phyloP scores from a whole-genome alignment of 2,797 vertebrate genomes.

The Cryptoblepharus egeriae region DNA sequence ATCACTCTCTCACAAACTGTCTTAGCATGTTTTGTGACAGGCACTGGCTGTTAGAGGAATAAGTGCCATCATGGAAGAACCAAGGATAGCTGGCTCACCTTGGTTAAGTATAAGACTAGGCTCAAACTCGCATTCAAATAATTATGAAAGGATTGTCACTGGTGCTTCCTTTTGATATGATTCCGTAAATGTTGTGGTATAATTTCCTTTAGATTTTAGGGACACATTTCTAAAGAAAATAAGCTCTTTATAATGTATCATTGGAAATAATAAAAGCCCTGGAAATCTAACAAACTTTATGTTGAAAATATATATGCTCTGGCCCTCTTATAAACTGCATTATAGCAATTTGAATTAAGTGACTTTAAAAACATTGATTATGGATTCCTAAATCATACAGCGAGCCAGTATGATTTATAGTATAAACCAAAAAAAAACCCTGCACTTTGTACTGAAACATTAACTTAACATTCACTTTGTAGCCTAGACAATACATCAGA shows the following conservation, averaged over 20 bases:
- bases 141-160: slow-evolving; percentile 27
- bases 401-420: slow-evolving; percentile 51
- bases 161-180: slow-evolving; percentile 10
- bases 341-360: slow-evolving; percentile 66
- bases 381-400: slow-evolving; percentile 69
- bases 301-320: slow-evolving; percentile 52
- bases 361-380: slow-evolving; percentile 69
- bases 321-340: slow-evolving; percentile 51
- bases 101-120: too few species aligned
- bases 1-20: too few species aligned
- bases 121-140: background rate
- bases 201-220: slow-evolving; percentile 42
- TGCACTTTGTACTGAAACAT: slow-evolving; percentile 46
- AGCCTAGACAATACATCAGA: slow-evolving; percentile 69
- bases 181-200: slow-evolving; percentile 39
- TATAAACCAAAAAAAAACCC: slow-evolving; percentile 64
- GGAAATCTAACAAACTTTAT: slow-evolving; percentile 42
- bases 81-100: too few species aligned
- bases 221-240: slow-evolving; percentile 48
- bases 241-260: slow-evolving; percentile 24
- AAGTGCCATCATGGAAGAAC: too few species aligned
- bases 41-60: too few species aligned
- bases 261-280: slow-evolving; percentile 18
- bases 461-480: slow-evolving; percentile 58
- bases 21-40: too few species aligned